A percentile compares a stretch with the other conserved stretches of the same genome.
Evolutionary conservation across 2,888 invertebrate species (phyloP).

Genomic region (Ichneumon xanthorius): DNA sequence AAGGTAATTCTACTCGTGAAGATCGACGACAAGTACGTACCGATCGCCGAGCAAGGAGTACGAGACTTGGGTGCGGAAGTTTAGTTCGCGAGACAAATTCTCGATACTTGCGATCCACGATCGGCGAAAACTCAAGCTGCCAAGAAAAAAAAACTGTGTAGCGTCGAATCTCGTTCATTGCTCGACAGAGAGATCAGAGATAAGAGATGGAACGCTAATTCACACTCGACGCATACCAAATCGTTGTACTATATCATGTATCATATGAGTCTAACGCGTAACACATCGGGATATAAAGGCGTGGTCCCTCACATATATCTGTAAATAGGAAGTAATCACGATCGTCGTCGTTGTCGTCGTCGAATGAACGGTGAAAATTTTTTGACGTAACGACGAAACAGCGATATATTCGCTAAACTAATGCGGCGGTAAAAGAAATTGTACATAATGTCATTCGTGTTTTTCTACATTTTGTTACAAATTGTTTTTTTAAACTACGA

Average conservation of each 20-base stretch:
- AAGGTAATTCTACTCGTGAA: conserved; percentile 96
- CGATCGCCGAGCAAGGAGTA: conserved; percentile 96
- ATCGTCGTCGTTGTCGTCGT: conserved; percentile 33
- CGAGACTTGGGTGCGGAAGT: conserved; percentile 91
- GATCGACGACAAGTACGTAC: conserved; percentile 96
- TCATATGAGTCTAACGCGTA: conserved; percentile 67
- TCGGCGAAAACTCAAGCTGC: conserved; percentile 54
- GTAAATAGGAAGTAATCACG: conserved; percentile 50
- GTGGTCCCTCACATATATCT: conserved; percentile 13
- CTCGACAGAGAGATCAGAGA: conserved; percentile 22
- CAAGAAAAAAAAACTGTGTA: conserved; percentile 36
- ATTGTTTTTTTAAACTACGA: conserved; percentile 72
- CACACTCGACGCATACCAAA: conserved; percentile 67
- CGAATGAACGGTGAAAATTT: not conserved
- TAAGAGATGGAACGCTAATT: conserved; percentile 22
- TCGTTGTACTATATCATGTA: conserved; percentile 78
- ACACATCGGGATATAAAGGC: not conserved
- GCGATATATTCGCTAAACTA: not conserved
- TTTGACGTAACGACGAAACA: not conserved
- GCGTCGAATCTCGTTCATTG: conserved; percentile 35
- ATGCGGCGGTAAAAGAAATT: conserved; percentile 56
- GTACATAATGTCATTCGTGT: conserved; percentile 78
- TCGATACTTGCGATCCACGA: conserved; percentile 4
- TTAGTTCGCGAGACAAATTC: conserved; percentile 65
- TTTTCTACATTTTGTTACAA: conserved; percentile 82